Conservation (phyloP, 2,888 invertebrate species). For the Amorpha juglandis region DNA sequence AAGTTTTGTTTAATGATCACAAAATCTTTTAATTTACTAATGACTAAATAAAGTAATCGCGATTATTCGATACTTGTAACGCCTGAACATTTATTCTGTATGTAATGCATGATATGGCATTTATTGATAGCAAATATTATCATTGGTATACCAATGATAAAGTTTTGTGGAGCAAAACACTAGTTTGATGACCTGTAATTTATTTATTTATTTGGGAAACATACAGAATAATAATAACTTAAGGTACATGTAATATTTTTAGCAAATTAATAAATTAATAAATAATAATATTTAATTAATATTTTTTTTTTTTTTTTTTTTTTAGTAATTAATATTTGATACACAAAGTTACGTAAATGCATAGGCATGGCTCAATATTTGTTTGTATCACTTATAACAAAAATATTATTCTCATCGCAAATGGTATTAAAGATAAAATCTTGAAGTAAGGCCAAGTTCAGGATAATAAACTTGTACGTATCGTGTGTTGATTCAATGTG, state of each 20-base stretch:
- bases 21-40: too few relatives aligned
- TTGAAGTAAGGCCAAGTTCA: neutral
- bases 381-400: constrained; percentile 1
- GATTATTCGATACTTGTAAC: too few relatives aligned
- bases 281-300: too few relatives aligned
- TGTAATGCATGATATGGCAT: neutral
- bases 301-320: too few relatives aligned
- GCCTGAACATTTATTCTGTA: too few relatives aligned
- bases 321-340: neutral
- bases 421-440: neutral
- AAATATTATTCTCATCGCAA: constrained; percentile 1
- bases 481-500: neutral
- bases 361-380: neutral
- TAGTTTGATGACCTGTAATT: neutral
- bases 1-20: too few relatives aligned
- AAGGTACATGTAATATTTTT: too few relatives aligned
- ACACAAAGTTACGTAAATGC: neutral
- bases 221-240: too few relatives aligned
- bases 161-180: neutral
- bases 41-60: too few relatives aligned
- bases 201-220: too few relatives aligned
- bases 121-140: neutral
- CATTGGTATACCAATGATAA: neutral
- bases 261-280: too few relatives aligned
- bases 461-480: neutral